These are phyloP conservation scores for Chlamydotis undulata DNA, from an alignment of 2,113 vertebrate species.

Conservation along the genomic window DNA sequence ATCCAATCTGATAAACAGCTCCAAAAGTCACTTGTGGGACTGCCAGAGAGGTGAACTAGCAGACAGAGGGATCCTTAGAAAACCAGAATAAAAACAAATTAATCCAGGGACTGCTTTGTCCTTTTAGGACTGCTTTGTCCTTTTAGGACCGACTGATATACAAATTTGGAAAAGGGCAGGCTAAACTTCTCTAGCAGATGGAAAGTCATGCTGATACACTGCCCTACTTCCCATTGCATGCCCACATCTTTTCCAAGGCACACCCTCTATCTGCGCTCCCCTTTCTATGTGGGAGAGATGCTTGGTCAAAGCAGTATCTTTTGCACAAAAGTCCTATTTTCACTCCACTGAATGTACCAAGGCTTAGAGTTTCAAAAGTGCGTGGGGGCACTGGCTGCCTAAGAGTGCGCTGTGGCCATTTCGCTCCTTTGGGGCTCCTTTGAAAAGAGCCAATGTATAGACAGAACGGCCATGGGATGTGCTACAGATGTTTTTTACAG, in stretches of 20 bases:
- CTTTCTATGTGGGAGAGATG: neutral
- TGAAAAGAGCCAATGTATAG: neutral
- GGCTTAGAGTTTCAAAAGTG: neutral
- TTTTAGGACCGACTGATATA: neutral
- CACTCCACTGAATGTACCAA: neutral
- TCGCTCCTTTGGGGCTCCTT: neutral
- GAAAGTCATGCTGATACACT: neutral
- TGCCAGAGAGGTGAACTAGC: neutral
- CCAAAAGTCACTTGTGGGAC: neutral
- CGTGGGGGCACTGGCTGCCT: neutral
- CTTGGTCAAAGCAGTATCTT: neutral
- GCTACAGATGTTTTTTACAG: neutral
- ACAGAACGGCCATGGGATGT: neutral
- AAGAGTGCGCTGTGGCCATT: neutral
- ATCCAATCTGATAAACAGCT: neutral
- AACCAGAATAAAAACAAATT: neutral
- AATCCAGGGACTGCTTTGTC: neutral
- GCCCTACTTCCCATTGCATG: neutral
- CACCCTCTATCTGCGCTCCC: neutral
- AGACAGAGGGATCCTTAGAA: neutral
- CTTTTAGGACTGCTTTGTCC: neutral
- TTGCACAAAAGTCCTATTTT: neutral
- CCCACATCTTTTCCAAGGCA: neutral
- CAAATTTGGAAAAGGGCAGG: neutral
- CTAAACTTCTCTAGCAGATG: neutral